A percentile compares a stretch with the other conserved stretches of the same genome.
These are phyloP conservation scores for Oreochromis grahami DNA, from an alignment of 2,797 vertebrate genomes.

Conservation along the genomic window DNA sequence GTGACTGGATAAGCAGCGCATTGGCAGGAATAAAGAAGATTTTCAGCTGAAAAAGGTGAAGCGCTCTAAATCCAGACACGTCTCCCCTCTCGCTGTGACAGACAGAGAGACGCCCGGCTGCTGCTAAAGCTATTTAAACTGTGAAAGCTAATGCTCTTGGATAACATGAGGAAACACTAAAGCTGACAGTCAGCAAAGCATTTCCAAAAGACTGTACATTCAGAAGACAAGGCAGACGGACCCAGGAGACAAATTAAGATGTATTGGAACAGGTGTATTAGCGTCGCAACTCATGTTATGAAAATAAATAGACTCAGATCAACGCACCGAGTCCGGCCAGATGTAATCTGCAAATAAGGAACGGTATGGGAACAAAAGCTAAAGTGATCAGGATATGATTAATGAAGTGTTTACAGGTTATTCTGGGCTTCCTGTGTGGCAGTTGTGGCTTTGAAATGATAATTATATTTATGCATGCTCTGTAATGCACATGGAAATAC, in stretches of 20 bases:
- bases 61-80: slow-evolving; percentile 37
- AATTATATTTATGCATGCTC: slow-evolving; percentile 35
- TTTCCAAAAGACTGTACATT: slow-evolving; percentile 33
- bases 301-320: slow-evolving; percentile 51
- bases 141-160: slow-evolving; percentile 58
- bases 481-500: slow-evolving; percentile 43
- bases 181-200: slow-evolving; percentile 53
- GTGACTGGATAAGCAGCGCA: neutral
- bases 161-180: slow-evolving; percentile 51
- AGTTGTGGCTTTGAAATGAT: slow-evolving; percentile 52
- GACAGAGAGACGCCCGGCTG: slow-evolving; percentile 32
- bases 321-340: slow-evolving; percentile 22
- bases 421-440: slow-evolving; percentile 12
- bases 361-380: slow-evolving; percentile 22
- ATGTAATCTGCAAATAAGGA: slow-evolving; percentile 28
- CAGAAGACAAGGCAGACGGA: neutral
- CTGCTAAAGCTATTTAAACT: slow-evolving; percentile 61
- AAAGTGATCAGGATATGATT: slow-evolving; percentile 36
- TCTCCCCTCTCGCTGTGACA: slow-evolving; percentile 41
- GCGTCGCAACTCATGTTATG: slow-evolving; percentile 25
- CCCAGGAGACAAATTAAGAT: slow-evolving; percentile 54
- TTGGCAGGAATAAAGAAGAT: slow-evolving; percentile 38
- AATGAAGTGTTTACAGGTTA: slow-evolving; percentile 42
- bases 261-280: slow-evolving; percentile 53
- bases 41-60: slow-evolving; percentile 33